Evolutionary conservation across 35 echinoderm and acorn worm genomes (phyloP), one percentile per base, ranked within the genome.

Genomic region (Stichopus chloronotus): DNA sequence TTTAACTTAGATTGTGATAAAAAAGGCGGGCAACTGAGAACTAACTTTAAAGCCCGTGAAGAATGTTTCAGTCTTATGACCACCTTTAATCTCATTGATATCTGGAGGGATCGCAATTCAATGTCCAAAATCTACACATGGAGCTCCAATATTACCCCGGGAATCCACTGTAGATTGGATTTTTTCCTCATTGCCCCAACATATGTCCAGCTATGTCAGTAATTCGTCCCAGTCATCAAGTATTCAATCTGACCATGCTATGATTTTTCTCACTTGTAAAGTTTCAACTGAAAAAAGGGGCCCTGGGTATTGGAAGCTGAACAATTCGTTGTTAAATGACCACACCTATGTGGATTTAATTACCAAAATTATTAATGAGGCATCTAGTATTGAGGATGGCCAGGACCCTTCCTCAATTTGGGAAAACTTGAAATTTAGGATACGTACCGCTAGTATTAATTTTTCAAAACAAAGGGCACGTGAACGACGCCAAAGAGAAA

Each of bases 261-360:
- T 88, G 58, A 6, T 88, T 63, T 24, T 8, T 58, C 10, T 58
- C 4, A 24, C 57, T 7, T 8, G 58, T 24, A 20, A 24, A 20
- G 13, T 57, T 20, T 88, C 52, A 10, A 13, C 24, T 17, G 86
- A n/a, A 24, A 60, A 55, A 53, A 83, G 86, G 9, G 86, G 86
- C 8, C 86, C 86, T 9, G 17, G 57, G 7, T 88, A 58, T 63
- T 87, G 84, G 84, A 87, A 56, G 58, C 58, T 87, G 8, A 86
- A 56, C 21, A 87, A 23, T 60, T 16, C 6, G n/a, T 30, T n/a
- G 7, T 87, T 19, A 11, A 54, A 54, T 54, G 25, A 86, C 53
- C 16, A 56, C 5, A 13, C 17, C 12, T 86, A 86, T 58, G 55
- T 5, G 10, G 52, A 19, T 80, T 12, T 80, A 11, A 21, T 54